Base-by-base conservation (phyloP, 64 coral and sea anemone species). In the Stichodactyla helianthus region DNA sequence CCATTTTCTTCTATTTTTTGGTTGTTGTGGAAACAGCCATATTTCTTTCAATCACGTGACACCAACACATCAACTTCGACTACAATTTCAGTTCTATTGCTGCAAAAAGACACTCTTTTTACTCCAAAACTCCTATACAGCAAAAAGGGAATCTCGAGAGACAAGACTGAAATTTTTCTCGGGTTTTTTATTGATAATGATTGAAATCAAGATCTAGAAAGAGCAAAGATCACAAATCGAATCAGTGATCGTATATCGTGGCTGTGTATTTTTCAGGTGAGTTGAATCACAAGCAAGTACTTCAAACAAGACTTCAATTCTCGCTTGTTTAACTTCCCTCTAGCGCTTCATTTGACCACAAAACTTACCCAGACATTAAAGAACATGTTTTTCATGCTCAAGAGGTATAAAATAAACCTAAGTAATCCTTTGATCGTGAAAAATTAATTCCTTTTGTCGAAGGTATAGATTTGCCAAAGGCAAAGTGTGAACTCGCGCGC, bases 11-110 rank as follows among this genome's bases (percentile, higher is more conserved):
- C 7, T 74, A 74, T 74, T 74, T 74, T 74, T 31, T 13, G 8
- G 68, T 74, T 74, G 26, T 23, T 31, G 23, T 74, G 25, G 25
- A n/a, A 74, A 74, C 68, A 27, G 68, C 68, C 22, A 74, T 74
- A 74, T 74, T 74, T 74, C 68, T 74, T 74, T 74, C 68, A n/a
- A 23, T 74, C 68, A 74, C 68, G 68, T 74, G 68, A 74, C 25
- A 27, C 10, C 68, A 74, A 13, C 27, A 74, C 68, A 74, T 65
- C 62, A 65, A 65, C 62, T 5, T 60, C 19, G 63, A 20, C 19
- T 68, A 20, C 6, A 20, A 74, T 74, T 74, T 74, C 68, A 31
- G 7, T 26, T 74, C 17, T 23, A 74, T 74, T 25, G 68, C 68
- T 74, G 12, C 68, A 31, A 74, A 74, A 31, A 74, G 2, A 7